phyloP scores from a whole-genome alignment of 2,797 vertebrate genomes.

The Poecilia gillii region DNA sequence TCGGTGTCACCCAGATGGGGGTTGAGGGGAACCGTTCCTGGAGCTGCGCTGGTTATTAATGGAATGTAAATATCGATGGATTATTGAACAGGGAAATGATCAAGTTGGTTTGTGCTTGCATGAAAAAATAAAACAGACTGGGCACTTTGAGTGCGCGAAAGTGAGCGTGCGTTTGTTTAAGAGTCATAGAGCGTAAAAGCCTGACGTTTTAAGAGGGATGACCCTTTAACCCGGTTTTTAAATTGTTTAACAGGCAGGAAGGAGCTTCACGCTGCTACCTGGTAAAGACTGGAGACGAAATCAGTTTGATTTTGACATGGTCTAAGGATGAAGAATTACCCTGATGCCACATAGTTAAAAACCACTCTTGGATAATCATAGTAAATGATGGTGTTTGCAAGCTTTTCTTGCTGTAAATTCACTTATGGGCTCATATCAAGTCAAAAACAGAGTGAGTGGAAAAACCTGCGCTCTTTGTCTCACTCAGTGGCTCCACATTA shows the following conservation, averaged over 20 bases:
- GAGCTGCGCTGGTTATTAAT: conserved; percentile 69
- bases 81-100: conserved; percentile 75
- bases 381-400: conserved; percentile 51
- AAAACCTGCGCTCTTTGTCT: conserved; percentile 69
- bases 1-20: conserved; percentile 35
- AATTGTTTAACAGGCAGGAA: conserved; percentile 36
- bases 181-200: conserved; percentile 40
- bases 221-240: conserved; percentile 54
- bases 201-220: conserved; percentile 47
- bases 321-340: conserved; percentile 29
- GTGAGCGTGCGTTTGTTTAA: not conserved
- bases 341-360: conserved; percentile 52
- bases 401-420: conserved; percentile 43
- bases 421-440: conserved; percentile 54
- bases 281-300: conserved; percentile 28
- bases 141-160: conserved; percentile 30
- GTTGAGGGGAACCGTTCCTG: conserved; percentile 47
- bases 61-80: conserved; percentile 77
- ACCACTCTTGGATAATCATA: conserved; percentile 48
- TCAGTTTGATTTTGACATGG: conserved; percentile 51
- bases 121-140: conserved; percentile 60
- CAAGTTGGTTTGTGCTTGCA: conserved; percentile 53
- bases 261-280: not conserved
- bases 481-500: conserved; percentile 64
- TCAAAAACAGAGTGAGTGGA: conserved; percentile 53